Base-by-base conservation (phyloP, 2,113 vertebrate genomes). In the Lophura nycthemera region DNA sequence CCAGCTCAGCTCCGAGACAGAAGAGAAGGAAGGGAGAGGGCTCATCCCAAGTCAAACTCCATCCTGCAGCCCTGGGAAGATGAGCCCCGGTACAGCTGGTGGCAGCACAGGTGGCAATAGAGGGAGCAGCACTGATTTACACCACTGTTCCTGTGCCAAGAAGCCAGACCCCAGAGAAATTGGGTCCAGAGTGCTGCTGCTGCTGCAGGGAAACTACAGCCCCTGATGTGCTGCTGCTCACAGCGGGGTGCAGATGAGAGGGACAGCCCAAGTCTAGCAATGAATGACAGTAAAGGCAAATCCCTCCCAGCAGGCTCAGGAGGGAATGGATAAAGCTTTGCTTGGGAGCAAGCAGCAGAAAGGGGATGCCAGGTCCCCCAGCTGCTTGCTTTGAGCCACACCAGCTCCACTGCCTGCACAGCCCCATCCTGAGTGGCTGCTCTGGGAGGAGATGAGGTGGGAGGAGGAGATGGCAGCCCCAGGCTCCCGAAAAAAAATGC, bases 401-500 rank as follows among this genome's bases (percentile, higher is more conserved):
- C 70, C 47, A 0, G 20, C 48, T 50, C 54, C 1, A 1, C 40
- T 42, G 71, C 40, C 52, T 8, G 73, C 11, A 3, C 91, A 47
- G 81, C 91, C 83, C 56, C 75, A 21, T 40, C 67, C 88, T 8
- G 0, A 6, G 4, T 74, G 17, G 61, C 85, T 38, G 63, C 83
- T 60, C 61, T 19, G 52, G 59, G 81, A 92, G 83, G 86, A 50
- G 86, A 91, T 2, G 8, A 66, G 70, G 78, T 1, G 1, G 87
- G 63, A 80, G 91, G 82, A 91, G 96, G 93, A 88, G 89, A 90
- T 64, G 79, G 77, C 90, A 90, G 93, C 90, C 90, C 86, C 90
- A 64, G 93, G 95, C 81, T 90, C 81, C 94, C 5, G n/a, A 90
- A 93, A 96, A 96, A 83, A 96, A 83, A 86, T 13, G 71, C 95